These are phyloP conservation scores for Callipepla californica DNA, from an alignment of 2,113 vertebrate species.

Conservation along the genomic window DNA sequence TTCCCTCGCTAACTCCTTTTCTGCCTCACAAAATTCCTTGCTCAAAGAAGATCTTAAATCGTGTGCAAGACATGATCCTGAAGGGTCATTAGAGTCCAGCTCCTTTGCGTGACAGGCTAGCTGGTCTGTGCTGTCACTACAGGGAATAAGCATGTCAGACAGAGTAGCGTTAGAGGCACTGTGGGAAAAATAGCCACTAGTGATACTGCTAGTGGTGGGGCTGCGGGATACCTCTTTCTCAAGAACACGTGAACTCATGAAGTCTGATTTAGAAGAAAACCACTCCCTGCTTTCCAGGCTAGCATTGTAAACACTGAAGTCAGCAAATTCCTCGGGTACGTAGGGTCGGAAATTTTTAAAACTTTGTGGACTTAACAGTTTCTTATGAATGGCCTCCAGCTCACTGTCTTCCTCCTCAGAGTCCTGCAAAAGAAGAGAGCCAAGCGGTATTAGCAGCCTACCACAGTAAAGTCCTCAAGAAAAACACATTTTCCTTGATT, in stretches of 20 bases:
- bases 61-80: slow-evolving; percentile 16
- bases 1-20: slow-evolving; percentile 70
- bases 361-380: slow-evolving; percentile 73
- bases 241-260: slow-evolving; percentile 72
- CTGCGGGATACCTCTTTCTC: slow-evolving; percentile 91
- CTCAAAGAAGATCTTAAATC: slow-evolving; percentile 58
- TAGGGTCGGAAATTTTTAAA: slow-evolving; percentile 83
- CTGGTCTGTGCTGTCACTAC: slow-evolving; percentile 93
- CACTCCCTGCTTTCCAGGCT: slow-evolving; percentile 88
- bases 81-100: slow-evolving; percentile 69
- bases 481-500: neutral
- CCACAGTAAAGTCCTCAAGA: neutral
- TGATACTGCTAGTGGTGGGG: slow-evolving; percentile 95
- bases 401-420: slow-evolving; percentile 89
- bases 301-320: slow-evolving; percentile 98
- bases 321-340: slow-evolving; percentile 94
- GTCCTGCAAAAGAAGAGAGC: slow-evolving; percentile 80
- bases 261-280: slow-evolving; percentile 81
- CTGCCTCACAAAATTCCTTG: slow-evolving; percentile 78
- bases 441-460: neutral
- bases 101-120: slow-evolving; percentile 78
- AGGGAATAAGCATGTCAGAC: slow-evolving; percentile 90
- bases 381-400: slow-evolving; percentile 76
- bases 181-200: slow-evolving; percentile 97
- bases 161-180: slow-evolving; percentile 95